Base-by-base conservation (phyloP, 2,113 vertebrate genomes). In the Lipotes vexillifer region DNA sequence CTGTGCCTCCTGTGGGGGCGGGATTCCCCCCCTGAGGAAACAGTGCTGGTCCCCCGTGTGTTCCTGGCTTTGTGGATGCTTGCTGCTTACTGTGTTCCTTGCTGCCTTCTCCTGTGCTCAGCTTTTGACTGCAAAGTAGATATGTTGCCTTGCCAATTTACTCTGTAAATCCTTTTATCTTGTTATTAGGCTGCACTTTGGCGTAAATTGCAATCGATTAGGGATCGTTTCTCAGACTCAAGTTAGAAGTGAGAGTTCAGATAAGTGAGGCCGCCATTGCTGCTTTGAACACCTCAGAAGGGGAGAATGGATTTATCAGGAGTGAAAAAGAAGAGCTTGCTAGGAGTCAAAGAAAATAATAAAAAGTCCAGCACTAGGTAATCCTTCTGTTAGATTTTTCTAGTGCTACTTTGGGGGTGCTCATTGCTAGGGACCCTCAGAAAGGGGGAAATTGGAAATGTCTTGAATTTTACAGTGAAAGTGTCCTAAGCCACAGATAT, bases 261-360 rank as follows among this genome's bases (percentile, higher is more conserved):
- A 97, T 96, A 97, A 98, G 90, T 96, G 98, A 98, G 97, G 88
- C 95, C 97, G 71, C 97, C 74, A 38, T 94, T 98, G 95, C 98
- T 97, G 97, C 97, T 98, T 97, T 98, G 98, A 98, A 97, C 97
- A 25, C 87, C 94, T 98, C 98, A 81, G 61, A 98, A 98, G 97
- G 96, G 94, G 95, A 98, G 94, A 98, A 98, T 98, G 97, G 98
- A 98, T 87, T 98, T 98, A 97, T 90, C 98, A 98, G 98, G 96
- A 98, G 97, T 99, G 97, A 98, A 98, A 98, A 98, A 98, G 97
- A 98, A 98, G 97, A 98, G 97, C 97, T 98, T 98, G 97, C 98
- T 98, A 98, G 98, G 97, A 97, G 93, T 98, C 95, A 98, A 93
- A 97, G 98, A 98, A 97, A 98, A 98, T 98, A 98, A 97, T 98